phyloP scores from a whole-genome alignment of 1,140 invertebrate species.

The Pachyrhynchus sulphureomaculatus region DNA sequence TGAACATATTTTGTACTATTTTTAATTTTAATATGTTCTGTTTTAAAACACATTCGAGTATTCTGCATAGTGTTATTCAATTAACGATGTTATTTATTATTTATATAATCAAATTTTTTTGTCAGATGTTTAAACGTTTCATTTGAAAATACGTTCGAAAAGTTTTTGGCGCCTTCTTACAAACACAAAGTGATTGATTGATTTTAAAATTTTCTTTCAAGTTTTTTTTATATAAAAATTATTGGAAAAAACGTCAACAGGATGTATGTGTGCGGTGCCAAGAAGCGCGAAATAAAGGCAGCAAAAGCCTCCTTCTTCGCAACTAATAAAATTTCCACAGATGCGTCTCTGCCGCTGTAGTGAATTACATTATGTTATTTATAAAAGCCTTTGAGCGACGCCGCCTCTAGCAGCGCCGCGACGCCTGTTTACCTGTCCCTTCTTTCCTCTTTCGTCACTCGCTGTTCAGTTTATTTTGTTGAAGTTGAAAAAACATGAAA shows the following conservation, averaged over 20 bases:
- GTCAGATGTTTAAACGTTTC: too few relatives aligned
- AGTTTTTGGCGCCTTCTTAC: too few relatives aligned
- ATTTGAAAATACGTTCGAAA: too few relatives aligned
- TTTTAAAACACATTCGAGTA: too few relatives aligned
- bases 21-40: too few relatives aligned
- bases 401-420: conserved; percentile 40
- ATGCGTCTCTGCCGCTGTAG: conserved; percentile 41
- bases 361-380: conserved; percentile 52
- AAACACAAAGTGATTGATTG: neutral
- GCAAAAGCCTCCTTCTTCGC: conserved; percentile 37
- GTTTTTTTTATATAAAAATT: neutral
- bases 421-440: conserved; percentile 31
- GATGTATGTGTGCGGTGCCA: neutral
- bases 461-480: too few relatives aligned
- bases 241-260: neutral
- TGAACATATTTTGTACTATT: too few relatives aligned
- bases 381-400: conserved; percentile 49
- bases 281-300: conserved; percentile 11
- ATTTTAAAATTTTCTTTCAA: conserved; percentile 7
- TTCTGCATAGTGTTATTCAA: too few relatives aligned
- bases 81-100: too few relatives aligned
- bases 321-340: conserved; percentile 52
- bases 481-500: too few relatives aligned
- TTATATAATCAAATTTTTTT: too few relatives aligned
- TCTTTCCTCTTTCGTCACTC: conserved; percentile 2